Evolutionary conservation across 2,888 invertebrate genomes (phyloP), one percentile per base, ranked within the genome.

Genomic region (Yponomeuta evonymella): DNA sequence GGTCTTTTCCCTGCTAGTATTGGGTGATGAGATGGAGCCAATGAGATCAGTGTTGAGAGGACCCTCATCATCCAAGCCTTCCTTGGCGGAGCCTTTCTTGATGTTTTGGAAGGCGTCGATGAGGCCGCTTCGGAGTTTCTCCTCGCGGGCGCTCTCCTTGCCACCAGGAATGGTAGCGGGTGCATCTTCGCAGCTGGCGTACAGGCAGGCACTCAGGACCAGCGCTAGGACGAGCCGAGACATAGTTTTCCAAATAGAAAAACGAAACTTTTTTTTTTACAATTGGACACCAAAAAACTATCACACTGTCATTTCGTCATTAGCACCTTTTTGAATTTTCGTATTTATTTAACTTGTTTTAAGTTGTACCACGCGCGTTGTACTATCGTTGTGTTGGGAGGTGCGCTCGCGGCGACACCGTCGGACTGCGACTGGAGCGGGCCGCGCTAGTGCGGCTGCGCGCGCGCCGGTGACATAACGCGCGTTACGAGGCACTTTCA

Each of bases 31-130:
- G 63, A 81, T 78, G 5, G 91, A 89, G 10, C 87, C 90, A 51
- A 88, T 84, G 70, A 92, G 78, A 72, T 89, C 91, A 0, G 88
- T 84, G 3, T 78, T 84, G 0, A 80, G 75, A 1, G 79, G 79
- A n/a, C 82, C 78, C 70, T 87, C 89, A 4, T 86, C 88, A 71
- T 89, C 88, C 67, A 85, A 74, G 1, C 86, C 86, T 58, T 89
- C 90, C 74, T 86, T 89, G 1, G 86, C 87, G 0, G 90, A 89
- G 33, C 81, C 87, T 75, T 89, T 89, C 74, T 92, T 92, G 62
- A 92, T 92, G 75, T 80, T 90, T 75, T 92, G 92, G 76, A 92
- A 92, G 71, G 92, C 92, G 76, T 92, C 91, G 63, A 92, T 91
- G 70, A 92, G 77, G 71, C 79, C 92, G 76, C 88, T 91, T 23